A percentile compares a stretch with the other conserved stretches of the same genome.
Conservation (phyloP, 2,113 vertebrate genomes). For the Corvus moneduloides region DNA sequence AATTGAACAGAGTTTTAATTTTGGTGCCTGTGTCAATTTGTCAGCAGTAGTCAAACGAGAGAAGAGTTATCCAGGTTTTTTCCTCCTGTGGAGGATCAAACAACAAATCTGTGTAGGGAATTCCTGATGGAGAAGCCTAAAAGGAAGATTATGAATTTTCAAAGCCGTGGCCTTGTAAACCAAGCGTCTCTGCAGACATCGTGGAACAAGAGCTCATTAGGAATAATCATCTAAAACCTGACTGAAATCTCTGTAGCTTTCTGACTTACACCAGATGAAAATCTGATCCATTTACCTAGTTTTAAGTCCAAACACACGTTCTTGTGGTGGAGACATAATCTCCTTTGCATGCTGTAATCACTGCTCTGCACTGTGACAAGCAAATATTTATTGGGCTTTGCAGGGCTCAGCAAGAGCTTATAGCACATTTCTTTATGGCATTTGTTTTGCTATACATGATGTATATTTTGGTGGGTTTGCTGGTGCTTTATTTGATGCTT, state of each 20-base stretch:
- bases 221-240: slow-evolving; percentile 9
- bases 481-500: not conserved
- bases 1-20: slow-evolving; percentile 46
- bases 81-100: slow-evolving; percentile 21
- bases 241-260: slow-evolving; percentile 27
- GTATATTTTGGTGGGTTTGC: not conserved
- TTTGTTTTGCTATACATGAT: slow-evolving; percentile 9
- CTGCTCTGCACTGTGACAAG: not conserved
- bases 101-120: slow-evolving; percentile 11
- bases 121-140: not conserved
- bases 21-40: slow-evolving; percentile 35
- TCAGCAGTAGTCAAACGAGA: not conserved
- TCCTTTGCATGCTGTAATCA: not conserved
- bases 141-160: slow-evolving; percentile 2
- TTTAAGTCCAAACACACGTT: slow-evolving; percentile 18
- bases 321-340: not conserved
- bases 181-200: not conserved
- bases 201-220: slow-evolving; percentile 19
- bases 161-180: not conserved
- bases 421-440: not conserved
- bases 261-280: not conserved
- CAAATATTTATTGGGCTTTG: not conserved
- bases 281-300: slow-evolving; percentile 27
- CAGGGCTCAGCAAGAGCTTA: not conserved
- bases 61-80: slow-evolving; percentile 1